A percentile compares a stretch with the other conserved stretches of the same genome.
phyloP scores from a whole-genome alignment of 1,140 invertebrate species.

The Drosophila tropicalis region DNA sequence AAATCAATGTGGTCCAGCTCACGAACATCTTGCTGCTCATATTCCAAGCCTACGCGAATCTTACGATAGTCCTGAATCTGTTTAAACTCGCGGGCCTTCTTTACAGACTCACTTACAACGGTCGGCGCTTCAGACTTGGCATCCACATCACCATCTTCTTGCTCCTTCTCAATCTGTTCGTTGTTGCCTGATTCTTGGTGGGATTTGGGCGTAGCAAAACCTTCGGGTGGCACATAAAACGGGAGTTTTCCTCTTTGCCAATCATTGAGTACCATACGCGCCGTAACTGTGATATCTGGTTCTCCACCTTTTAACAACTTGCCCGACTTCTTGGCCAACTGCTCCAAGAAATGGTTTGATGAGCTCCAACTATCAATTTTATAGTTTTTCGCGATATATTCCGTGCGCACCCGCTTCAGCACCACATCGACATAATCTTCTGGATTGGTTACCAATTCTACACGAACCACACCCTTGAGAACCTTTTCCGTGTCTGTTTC shows the following conservation, averaged over 20 bases:
- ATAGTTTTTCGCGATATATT: slow-evolving; percentile 97
- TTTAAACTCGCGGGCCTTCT: slow-evolving; percentile 77
- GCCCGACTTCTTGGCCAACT: slow-evolving; percentile 93
- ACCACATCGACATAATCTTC: slow-evolving; percentile 97
- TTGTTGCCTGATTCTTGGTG: slow-evolving; percentile 42
- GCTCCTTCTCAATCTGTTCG: slow-evolving; percentile 29
- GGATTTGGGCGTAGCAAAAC: slow-evolving; percentile 87
- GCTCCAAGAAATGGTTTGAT: slow-evolving; percentile 95
- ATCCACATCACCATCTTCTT: slow-evolving; percentile 67
- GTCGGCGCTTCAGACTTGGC: slow-evolving; percentile 71
- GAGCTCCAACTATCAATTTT: slow-evolving; percentile 92
- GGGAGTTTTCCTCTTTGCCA: slow-evolving; percentile 99
- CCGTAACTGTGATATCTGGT: slow-evolving; percentile 93
- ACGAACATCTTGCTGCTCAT: slow-evolving; percentile 87
- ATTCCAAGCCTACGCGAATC: slow-evolving; percentile 90
- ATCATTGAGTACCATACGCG: slow-evolving; percentile 99
- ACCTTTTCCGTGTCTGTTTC: slow-evolving; percentile 98
- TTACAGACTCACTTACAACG: slow-evolving; percentile 77
- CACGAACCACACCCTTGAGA: slow-evolving; percentile 96
- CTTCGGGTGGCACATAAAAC: slow-evolving; percentile 94
- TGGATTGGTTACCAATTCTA: slow-evolving; percentile 96
- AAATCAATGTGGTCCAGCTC: slow-evolving; percentile 85
- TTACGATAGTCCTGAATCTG: slow-evolving; percentile 91
- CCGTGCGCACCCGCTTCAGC: slow-evolving; percentile 93
- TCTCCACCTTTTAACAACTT: slow-evolving; percentile 98